Percentiles rank a stretch among this genome's conserved stretches.
These are phyloP conservation scores for Callocephalon fimbriatum DNA, from an alignment of 2,113 vertebrate species.

Conservation along the genomic window DNA sequence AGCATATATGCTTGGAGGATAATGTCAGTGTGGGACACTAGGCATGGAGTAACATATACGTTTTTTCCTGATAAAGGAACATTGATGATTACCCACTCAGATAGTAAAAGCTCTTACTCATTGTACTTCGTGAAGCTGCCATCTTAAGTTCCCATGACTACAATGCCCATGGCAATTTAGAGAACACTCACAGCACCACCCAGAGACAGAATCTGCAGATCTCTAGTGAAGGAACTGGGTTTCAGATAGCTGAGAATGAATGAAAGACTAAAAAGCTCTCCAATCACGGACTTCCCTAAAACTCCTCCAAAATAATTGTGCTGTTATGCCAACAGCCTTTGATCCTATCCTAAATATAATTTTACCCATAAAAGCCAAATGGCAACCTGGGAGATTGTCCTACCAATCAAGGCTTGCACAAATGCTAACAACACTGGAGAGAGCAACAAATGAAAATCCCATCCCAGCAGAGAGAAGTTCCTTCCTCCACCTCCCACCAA, in stretches of 20 bases:
- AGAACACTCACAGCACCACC: not conserved
- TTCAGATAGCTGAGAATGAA: not conserved
- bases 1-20: not conserved
- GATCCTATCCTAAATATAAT: not conserved
- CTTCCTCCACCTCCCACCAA: not conserved
- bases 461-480: not conserved
- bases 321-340: not conserved
- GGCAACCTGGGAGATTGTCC: not conserved
- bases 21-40: not conserved
- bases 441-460: not conserved
- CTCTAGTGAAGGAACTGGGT: not conserved
- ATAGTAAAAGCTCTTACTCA: not conserved
- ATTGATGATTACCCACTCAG: not conserved
- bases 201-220: not conserved
- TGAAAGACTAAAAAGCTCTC: not conserved
- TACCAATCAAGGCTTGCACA: not conserved
- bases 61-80: not conserved
- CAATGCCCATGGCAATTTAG: not conserved
- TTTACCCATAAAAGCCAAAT: not conserved
- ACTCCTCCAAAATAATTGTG: not conserved
- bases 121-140: not conserved
- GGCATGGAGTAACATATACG: rapidly evolving
- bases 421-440: not conserved
- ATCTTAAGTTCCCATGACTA: not conserved
- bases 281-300: not conserved